Evolutionary conservation across 2,888 invertebrate species (phyloP), one percentile per base, ranked within the genome.

Genomic region (Drosophila birchii): DNA sequence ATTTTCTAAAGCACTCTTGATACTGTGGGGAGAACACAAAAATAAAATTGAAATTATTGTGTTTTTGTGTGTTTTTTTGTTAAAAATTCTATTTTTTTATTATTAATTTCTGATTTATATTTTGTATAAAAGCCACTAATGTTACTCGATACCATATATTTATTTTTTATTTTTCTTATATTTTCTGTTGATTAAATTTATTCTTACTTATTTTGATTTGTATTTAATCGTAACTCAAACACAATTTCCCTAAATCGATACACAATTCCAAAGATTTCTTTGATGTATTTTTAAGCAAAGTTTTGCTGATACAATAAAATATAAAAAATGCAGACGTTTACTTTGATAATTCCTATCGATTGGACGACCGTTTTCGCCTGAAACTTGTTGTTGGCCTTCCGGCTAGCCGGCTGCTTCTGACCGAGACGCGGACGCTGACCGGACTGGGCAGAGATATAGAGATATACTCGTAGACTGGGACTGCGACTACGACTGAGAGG

Each of bases 321-420:
- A 11, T n/a, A 12, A 34, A 47, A 32, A 47, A 11, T 23, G 7
- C 16, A 14, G 16, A 12, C 29, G 66, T 69, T 41, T 49, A 41
- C 82, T 72, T 81, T 79, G 84, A 85, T 90, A 90, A 91, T 90
- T 83, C 88, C 81, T 78, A 91, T 91, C 90, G 86, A 89, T 83
- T 76, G 70, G 16, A 20, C 43, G 20, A 36, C 56, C 36, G 38
- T 77, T 72, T 58, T 59, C 75, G 67, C 62, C 72, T 73, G 75
- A 71, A 75, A 83, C 78, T 86, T 80, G 83, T 74, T 88, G 88
- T 78, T 76, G 74, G 78, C 83, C 69, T 70, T 53, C 75, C 76
- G 80, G 75, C 78, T 78, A 75, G 73, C 87, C 75, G 89, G 81
- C 75, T 87, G 85, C 79, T 79, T 81, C 79, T 64, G 86, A 71